Conservation (phyloP, 1,140 invertebrate genomes). For the Brevipalpus yothersi region DNA sequence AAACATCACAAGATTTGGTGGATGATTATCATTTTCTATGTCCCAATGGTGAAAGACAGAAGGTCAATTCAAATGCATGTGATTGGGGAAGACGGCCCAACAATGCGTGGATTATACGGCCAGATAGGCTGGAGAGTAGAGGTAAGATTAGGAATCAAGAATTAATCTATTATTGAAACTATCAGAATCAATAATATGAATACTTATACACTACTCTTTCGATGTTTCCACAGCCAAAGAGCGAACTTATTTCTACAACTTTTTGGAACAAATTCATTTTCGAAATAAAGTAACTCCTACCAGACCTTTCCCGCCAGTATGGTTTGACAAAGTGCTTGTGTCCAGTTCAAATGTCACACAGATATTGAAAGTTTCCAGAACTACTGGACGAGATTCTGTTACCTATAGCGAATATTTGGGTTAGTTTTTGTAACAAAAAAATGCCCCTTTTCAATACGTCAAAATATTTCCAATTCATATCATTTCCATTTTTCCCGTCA, state of each 20-base stretch:
- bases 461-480: background rate
- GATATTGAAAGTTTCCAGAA: background rate
- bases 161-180: too few species aligned
- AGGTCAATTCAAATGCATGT: constrained; percentile 5
- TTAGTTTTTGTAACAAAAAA: background rate
- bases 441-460: background rate
- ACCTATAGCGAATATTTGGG: background rate
- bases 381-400: background rate
- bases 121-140: background rate
- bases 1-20: constrained; percentile 17
- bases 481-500: background rate
- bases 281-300: background rate
- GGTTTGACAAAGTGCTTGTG: constrained; percentile 7
- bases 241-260: constrained; percentile 3
- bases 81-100: constrained; percentile 10
- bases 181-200: background rate
- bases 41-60: constrained; percentile 40
- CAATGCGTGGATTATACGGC: constrained; percentile 10
- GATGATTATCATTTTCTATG: constrained; percentile 39
- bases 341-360: constrained; percentile 6
- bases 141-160: background rate
- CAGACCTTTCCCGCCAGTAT: constrained; percentile 1
- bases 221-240: background rate
- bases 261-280: constrained; percentile 5
- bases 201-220: background rate